These are phyloP conservation scores for Hydrolagus colliei DNA, from an alignment of 2,797 vertebrate species.

Conservation along the genomic window DNA sequence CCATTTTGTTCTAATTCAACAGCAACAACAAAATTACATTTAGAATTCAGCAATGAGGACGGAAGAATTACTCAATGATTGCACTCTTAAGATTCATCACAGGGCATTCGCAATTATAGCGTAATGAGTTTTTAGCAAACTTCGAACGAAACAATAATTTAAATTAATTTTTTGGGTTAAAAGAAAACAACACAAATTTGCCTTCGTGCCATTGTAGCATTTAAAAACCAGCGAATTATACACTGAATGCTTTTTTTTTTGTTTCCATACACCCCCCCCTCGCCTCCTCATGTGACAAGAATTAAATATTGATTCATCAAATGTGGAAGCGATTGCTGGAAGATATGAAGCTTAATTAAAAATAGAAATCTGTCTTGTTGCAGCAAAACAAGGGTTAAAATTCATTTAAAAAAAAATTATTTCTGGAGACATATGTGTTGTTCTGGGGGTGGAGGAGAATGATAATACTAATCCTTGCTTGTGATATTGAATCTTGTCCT, in stretches of 20 bases:
- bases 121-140: background rate
- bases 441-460: too few species aligned
- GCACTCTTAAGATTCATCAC: background rate
- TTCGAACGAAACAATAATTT: background rate
- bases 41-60: background rate
- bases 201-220: background rate
- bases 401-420: too few species aligned
- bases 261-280: background rate
- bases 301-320: background rate
- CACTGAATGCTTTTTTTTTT: background rate
- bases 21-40: background rate
- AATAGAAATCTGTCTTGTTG: background rate
- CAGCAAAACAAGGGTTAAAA: too few species aligned
- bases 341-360: background rate
- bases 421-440: too few species aligned
- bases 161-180: background rate
- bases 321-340: background rate
- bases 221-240: background rate
- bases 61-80: background rate
- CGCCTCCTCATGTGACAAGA: background rate
- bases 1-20: background rate
- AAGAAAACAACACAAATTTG: too few species aligned
- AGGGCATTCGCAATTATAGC: background rate
- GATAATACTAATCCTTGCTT: too few species aligned
- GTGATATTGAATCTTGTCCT: too few species aligned